Evolutionary conservation across 2,797 vertebrate species (phyloP), one percentile per base, ranked within the genome.

Genomic region (Cephalopachus bancanus): DNA sequence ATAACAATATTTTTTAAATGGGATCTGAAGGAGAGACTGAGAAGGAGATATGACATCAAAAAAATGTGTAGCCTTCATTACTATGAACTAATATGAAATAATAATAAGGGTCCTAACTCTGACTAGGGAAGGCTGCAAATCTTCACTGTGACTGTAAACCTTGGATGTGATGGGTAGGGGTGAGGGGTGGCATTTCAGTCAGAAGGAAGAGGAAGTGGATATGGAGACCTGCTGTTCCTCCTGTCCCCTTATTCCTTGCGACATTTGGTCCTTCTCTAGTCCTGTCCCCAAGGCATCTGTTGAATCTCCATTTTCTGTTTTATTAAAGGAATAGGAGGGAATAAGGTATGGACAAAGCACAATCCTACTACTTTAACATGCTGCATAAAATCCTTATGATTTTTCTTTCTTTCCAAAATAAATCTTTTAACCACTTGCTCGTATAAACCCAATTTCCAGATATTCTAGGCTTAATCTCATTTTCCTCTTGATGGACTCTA

Each of bases 1-100:
- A 81, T 7, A 64, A 89, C 5, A 60, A 28, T 84, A 14, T 76
- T 88, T 11, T 80, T 93, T 86, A 86, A 91, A 33, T 8, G 62
- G 30, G 59, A 55, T 83, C 57, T 83, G 44, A 95, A 93, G 51
- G 49, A 55, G 59, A 59, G 28, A 92, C 26, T 81, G 87, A 94
- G 33, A 92, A 75, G 24, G 30, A 33, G 16, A 55, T 22, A 81
- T 33, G 49, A 26, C 28, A 85, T 64, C 83, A 71, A 87, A 75
- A 28, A 87, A 16, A 67, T 74, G 3, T 59, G 51, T 71, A 89
- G 87, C 53, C 30, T 33, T 92, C 79, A 80, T 59, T 62, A 33
- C 69, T 22, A 37, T 60, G 22, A 83, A 79, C 4, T 30, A 10
- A 81, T 37, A 81, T 5, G 44, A 44, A 44, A 44, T 44, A 44